These are phyloP conservation scores for Leptinotarsa peninsularis DNA, from an alignment of 2,888 invertebrate species.

Conservation along the genomic window DNA sequence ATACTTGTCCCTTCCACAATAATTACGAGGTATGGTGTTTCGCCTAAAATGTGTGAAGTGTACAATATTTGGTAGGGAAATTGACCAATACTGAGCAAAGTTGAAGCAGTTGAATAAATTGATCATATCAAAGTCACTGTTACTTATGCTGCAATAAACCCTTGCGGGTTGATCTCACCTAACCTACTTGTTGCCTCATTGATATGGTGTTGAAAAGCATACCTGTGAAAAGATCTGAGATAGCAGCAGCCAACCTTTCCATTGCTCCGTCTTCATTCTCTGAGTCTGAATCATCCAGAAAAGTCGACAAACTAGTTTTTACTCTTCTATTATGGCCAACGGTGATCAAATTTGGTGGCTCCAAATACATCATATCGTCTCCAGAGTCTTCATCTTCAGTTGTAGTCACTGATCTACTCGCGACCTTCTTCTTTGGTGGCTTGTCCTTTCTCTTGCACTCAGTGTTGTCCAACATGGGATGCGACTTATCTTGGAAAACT, in stretches of 20 bases:
- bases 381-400: slow-evolving; percentile 64
- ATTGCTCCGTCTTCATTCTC: slow-evolving; percentile 79
- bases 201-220: slow-evolving; percentile 48
- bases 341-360: slow-evolving; percentile 60
- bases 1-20: no score
- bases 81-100: no score
- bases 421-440: slow-evolving; percentile 49
- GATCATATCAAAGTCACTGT: no score
- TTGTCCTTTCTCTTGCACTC: slow-evolving; percentile 54
- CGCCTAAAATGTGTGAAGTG: no score
- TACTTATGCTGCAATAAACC: no score
- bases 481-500: slow-evolving; percentile 68
- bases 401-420: slow-evolving; percentile 56
- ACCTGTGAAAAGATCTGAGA: slow-evolving; percentile 83
- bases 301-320: slow-evolving; percentile 69
- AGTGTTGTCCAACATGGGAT: slow-evolving; percentile 57
- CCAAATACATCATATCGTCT: slow-evolving; percentile 65
- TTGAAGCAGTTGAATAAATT: no score
- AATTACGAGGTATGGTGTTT: no score
- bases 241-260: slow-evolving; percentile 79
- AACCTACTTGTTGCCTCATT: background rate
- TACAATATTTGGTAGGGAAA: no score
- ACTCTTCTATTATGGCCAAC: slow-evolving; percentile 62
- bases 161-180: no score
- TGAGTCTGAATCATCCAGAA: slow-evolving; percentile 76